phyloP scores from a whole-genome alignment of 2,113 vertebrate genomes.

The Barnardius zonarius region DNA sequence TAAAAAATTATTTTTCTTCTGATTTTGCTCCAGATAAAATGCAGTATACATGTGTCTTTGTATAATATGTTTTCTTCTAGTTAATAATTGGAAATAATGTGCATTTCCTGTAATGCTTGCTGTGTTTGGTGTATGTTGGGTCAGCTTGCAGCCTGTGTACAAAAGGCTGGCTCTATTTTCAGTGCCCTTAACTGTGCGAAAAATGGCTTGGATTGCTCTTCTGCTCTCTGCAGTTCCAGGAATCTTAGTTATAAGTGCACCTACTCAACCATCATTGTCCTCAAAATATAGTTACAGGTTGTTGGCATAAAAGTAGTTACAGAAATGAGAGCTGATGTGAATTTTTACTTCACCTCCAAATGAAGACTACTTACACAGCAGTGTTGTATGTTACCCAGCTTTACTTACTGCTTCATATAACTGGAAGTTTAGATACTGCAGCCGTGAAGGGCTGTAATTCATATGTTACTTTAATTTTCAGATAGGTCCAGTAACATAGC shows the following conservation, averaged over 20 bases:
- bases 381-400: neutral
- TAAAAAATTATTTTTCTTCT: neutral
- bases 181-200: neutral
- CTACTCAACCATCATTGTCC: neutral
- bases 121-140: rapidly evolving
- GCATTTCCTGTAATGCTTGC: neutral
- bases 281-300: neutral
- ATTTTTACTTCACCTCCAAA: neutral
- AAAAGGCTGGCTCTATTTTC: neutral
- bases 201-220: neutral
- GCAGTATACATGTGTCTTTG: neutral
- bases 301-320: neutral
- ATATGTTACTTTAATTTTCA: neutral
- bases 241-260: neutral
- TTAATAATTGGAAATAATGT: neutral
- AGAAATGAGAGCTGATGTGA: neutral
- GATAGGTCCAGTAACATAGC: neutral
- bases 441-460: neutral
- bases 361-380: neutral
- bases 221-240: neutral
- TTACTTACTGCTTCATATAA: neutral
- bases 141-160: neutral
- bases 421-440: neutral
- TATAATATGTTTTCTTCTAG: neutral
- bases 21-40: neutral